A percentile compares a stretch with the other conserved stretches of the same genome.
phyloP scores from a whole-genome alignment of 2,888 invertebrate genomes.

The Heliconius aoede region DNA sequence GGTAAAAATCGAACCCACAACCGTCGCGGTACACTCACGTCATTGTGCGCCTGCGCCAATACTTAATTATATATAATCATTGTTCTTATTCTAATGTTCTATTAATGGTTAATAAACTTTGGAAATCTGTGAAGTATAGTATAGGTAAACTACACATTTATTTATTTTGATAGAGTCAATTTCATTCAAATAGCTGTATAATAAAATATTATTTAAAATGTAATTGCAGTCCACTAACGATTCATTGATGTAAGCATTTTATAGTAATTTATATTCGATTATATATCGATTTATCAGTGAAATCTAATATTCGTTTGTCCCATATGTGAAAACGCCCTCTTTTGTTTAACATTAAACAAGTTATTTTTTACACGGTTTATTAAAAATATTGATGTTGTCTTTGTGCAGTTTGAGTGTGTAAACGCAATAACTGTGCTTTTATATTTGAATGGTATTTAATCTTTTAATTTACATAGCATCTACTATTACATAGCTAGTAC shows the following conservation, averaged over 20 bases:
- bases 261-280: not conserved
- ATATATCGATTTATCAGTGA: conserved; percentile 10
- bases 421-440: too few species aligned
- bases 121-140: not conserved
- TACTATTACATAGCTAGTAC: too few species aligned
- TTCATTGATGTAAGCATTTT: not conserved
- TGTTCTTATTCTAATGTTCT: not conserved
- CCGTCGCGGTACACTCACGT: too few species aligned
- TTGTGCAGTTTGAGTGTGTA: too few species aligned
- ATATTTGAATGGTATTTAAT: too few species aligned
- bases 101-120: not conserved
- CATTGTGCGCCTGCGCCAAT: too few species aligned
- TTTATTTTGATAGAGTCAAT: not conserved
- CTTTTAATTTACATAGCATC: not conserved
- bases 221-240: not conserved
- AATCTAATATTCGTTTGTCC: conserved; percentile 2
- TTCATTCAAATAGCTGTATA: not conserved
- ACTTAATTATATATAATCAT: too few species aligned
- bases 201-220: conserved; percentile 11
- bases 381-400: too few species aligned
- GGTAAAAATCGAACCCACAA: too few species aligned
- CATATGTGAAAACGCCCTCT: conserved; percentile 20
- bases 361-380: too few species aligned
- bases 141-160: not conserved
- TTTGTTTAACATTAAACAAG: not conserved